Percentiles rank a stretch among this genome's conserved stretches.
phyloP scores from a whole-genome alignment of 2,797 vertebrate species.

The Huso huso region DNA sequence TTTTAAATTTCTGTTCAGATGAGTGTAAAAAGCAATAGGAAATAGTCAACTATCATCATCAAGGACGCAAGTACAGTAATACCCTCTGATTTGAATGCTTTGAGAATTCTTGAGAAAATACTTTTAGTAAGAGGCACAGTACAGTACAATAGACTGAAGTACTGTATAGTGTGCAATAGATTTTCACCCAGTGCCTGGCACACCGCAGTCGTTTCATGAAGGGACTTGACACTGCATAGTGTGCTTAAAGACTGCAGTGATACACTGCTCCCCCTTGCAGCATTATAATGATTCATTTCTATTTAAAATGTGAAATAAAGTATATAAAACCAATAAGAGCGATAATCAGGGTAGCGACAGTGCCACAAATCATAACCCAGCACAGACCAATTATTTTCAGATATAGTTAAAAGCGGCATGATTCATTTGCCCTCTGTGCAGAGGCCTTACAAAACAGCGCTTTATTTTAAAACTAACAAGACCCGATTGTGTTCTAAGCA shows the following conservation, averaged over 20 bases:
- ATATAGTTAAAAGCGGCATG: too few relatives aligned
- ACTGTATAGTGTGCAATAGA: too few relatives aligned
- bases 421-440: too few relatives aligned
- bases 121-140: too few relatives aligned
- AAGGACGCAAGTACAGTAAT: too few relatives aligned
- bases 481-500: neutral
- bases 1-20: too few relatives aligned
- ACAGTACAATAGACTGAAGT: too few relatives aligned
- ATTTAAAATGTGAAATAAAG: conserved; percentile 30
- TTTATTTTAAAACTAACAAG: neutral
- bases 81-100: too few relatives aligned
- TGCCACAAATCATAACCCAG: neutral
- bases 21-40: too few relatives aligned
- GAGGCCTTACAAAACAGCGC: neutral
- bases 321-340: conserved; percentile 22
- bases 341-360: conserved; percentile 12
- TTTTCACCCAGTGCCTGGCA: too few relatives aligned
- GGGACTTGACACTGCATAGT: conserved; percentile 11
- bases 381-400: neutral
- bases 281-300: conserved; percentile 31
- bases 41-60: too few relatives aligned
- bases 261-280: conserved; percentile 16
- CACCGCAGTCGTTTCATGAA: neutral
- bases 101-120: too few relatives aligned
- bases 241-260: conserved; percentile 21